Conservation (phyloP, 1,140 invertebrate genomes). For the Cyphomyrmex costatus region DNA sequence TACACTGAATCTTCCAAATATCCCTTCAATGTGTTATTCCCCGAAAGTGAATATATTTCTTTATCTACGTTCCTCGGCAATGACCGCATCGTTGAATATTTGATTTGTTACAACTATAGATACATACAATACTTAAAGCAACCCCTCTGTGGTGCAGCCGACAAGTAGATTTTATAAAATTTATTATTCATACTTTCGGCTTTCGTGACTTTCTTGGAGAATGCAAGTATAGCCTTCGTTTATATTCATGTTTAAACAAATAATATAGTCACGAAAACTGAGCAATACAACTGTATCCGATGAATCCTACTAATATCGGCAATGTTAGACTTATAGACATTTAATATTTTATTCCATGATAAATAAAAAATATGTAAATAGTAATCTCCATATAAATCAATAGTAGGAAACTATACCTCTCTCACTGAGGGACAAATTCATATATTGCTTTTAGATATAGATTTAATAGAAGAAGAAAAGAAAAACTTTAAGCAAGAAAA, state of each 20-base stretch:
- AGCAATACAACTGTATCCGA: neutral
- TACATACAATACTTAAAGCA: slow-evolving; percentile 8
- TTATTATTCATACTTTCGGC: slow-evolving; percentile 18
- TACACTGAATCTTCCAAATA: neutral
- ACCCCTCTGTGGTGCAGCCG: neutral
- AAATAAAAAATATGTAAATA: slow-evolving; percentile 29
- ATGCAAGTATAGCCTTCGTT: neutral
- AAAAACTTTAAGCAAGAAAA: neutral
- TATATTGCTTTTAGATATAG: neutral
- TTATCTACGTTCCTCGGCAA: neutral
- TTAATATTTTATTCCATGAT: slow-evolving; percentile 10
- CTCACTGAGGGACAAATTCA: neutral
- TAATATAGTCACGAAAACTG: slow-evolving; percentile 5
- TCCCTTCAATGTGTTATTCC: neutral
- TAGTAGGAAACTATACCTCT: neutral
- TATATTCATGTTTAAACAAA: slow-evolving; percentile 25
- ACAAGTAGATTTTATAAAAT: slow-evolving; percentile 19
- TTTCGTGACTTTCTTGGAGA: slow-evolving; percentile 13
- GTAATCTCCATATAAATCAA: neutral
- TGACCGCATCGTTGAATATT: slow-evolving; percentile 24
- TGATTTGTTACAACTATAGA: neutral
- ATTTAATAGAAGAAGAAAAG: neutral
- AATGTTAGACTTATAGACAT: neutral
- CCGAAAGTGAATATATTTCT: neutral
- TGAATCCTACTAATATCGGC: neutral